Conservation (phyloP, 2,888 invertebrate species). For the Erebia ligea region DNA sequence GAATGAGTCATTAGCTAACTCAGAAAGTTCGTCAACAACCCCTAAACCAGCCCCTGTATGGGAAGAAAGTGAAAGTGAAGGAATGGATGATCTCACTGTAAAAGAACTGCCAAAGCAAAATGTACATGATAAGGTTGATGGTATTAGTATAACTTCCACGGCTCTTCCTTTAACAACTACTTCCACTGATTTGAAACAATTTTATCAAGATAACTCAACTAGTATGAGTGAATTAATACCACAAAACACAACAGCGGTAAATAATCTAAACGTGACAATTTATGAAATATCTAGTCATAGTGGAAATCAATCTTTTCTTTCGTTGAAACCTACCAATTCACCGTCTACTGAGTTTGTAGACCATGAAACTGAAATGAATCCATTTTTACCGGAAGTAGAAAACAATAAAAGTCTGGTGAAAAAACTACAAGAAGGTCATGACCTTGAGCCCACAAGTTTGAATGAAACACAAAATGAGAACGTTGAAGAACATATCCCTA, state of each 20-base stretch:
- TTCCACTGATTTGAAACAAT: slow-evolving; percentile 29
- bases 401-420: slow-evolving; percentile 84
- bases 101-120: slow-evolving; percentile 25
- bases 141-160: slow-evolving; percentile 39
- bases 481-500: slow-evolving; percentile 57
- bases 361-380: slow-evolving; percentile 85
- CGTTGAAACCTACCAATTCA: slow-evolving; percentile 53
- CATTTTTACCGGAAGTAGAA: slow-evolving; percentile 86
- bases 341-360: slow-evolving; percentile 68
- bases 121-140: slow-evolving; percentile 32
- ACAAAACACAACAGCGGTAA: slow-evolving; percentile 57
- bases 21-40: slow-evolving; percentile 25
- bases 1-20: slow-evolving; percentile 36
- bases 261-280: slow-evolving; percentile 72
- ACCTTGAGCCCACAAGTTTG: slow-evolving; percentile 67
- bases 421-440: slow-evolving; percentile 83
- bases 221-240: slow-evolving; percentile 22
- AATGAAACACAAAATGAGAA: slow-evolving; percentile 76
- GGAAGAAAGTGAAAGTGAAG: slow-evolving; percentile 62
- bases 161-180: slow-evolving; percentile 39
- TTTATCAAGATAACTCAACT: slow-evolving; percentile 28
- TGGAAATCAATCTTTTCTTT: slow-evolving; percentile 53
- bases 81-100: slow-evolving; percentile 32
- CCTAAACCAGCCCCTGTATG: slow-evolving; percentile 69
- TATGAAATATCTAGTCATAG: slow-evolving; percentile 70